Conservation (phyloP, 2,797 vertebrate species). For the Thalassophryne amazonica region DNA sequence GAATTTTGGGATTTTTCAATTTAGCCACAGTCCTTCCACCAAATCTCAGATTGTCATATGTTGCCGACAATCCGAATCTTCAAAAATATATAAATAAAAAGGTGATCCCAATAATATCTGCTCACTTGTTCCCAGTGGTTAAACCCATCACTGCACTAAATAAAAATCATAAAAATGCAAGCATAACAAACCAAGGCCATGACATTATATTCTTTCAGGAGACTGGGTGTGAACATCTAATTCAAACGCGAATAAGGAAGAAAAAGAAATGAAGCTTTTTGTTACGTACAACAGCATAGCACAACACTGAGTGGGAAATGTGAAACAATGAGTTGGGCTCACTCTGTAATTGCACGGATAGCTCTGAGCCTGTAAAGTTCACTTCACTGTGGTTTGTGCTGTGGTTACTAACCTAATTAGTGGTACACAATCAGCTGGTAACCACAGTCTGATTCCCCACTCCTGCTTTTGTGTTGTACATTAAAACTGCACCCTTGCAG, state of each 20-base stretch:
- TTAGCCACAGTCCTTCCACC: too few relatives aligned
- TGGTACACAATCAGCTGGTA: slow-evolving; percentile 42
- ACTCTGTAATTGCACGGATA: slow-evolving; percentile 46
- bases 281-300: slow-evolving; percentile 3
- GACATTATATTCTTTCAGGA: too few relatives aligned
- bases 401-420: slow-evolving; percentile 54
- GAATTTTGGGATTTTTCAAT: too few relatives aligned
- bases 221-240: too few relatives aligned
- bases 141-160: too few relatives aligned
- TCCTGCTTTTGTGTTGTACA: slow-evolving; percentile 14
- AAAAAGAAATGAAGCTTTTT: background rate
- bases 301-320: slow-evolving; percentile 15
- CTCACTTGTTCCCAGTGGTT: too few relatives aligned
- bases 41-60: too few relatives aligned
- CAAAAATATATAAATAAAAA: too few relatives aligned
- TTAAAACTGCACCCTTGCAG: background rate
- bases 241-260: slow-evolving; percentile 9
- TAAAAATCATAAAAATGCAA: too few relatives aligned
- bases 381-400: slow-evolving; percentile 20
- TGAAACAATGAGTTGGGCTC: slow-evolving; percentile 28
- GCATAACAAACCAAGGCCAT: too few relatives aligned
- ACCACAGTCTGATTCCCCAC: slow-evolving; percentile 16
- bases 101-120: too few relatives aligned
- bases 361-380: slow-evolving; percentile 21
- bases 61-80: too few relatives aligned